Percentiles rank a stretch among this genome's conserved stretches.
Evolutionary conservation across 2,888 invertebrate genomes (phyloP).

Genomic region (Lypha dubia): DNA sequence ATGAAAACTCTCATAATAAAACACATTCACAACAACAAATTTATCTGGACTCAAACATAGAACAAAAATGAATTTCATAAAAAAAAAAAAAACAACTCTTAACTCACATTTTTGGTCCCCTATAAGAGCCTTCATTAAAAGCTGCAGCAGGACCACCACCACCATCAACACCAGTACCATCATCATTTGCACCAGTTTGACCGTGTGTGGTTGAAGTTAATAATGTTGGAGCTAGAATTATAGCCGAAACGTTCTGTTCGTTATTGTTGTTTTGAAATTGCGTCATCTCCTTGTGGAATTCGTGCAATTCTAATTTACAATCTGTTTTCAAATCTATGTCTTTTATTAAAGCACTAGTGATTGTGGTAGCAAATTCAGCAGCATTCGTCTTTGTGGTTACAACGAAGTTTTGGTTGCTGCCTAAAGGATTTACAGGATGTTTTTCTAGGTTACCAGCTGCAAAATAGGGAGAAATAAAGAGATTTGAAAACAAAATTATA

Average conservation of each 20-base stretch:
- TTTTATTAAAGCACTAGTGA: constrained; percentile 28
- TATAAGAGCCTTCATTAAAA: constrained; percentile 75
- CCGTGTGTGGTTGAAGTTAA: constrained; percentile 77
- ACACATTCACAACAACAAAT: constrained; percentile 12
- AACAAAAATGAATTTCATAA: background rate
- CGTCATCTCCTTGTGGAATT: constrained; percentile 76
- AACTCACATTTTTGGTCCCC: constrained; percentile 81
- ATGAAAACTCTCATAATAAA: background rate
- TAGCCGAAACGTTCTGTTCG: constrained; percentile 79
- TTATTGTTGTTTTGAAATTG: constrained; percentile 68
- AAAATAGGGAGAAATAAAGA: constrained; percentile 15
- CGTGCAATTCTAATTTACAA: constrained; percentile 80
- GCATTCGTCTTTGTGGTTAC: constrained; percentile 40
- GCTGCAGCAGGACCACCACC: constrained; percentile 42
- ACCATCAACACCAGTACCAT: background rate
- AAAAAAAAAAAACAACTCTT: constrained; percentile 21
- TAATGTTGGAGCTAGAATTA: constrained; percentile 81
- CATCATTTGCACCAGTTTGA: constrained; percentile 61
- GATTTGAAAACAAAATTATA: background rate
- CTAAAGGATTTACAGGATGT: constrained; percentile 56
- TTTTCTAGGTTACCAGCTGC: constrained; percentile 49
- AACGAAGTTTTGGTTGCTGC: constrained; percentile 49
- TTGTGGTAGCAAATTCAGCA: constrained; percentile 31
- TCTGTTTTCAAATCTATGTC: constrained; percentile 72
- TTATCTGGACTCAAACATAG: background rate